Evolutionary conservation across 2,888 invertebrate species (phyloP).

Genomic region (Polyommatus iphigenia): DNA sequence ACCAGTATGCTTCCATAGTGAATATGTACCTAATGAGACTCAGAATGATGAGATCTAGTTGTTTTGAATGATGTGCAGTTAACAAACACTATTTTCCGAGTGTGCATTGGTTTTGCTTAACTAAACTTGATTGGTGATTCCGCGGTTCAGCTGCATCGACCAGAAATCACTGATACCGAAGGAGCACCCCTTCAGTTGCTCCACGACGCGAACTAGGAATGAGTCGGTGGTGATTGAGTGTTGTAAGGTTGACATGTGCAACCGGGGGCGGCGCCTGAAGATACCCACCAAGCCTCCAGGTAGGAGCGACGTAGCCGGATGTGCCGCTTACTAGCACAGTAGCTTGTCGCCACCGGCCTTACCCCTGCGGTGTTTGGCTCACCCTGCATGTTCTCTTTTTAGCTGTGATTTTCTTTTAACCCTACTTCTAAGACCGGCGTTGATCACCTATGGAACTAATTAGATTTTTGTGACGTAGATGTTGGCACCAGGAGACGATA

Average conservation of each 20-base stretch:
- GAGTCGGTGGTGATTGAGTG: constrained; percentile 89
- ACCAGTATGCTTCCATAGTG: constrained; percentile 76
- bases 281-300: constrained; percentile 85
- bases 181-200: constrained; percentile 91
- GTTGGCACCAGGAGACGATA: constrained; percentile 79
- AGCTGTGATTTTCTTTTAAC: constrained; percentile 48
- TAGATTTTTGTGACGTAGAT: constrained; percentile 78
- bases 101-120: constrained; percentile 80
- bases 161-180: constrained; percentile 86
- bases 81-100: constrained; percentile 73
- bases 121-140: constrained; percentile 80
- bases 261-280: constrained; percentile 84
- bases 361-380: constrained; percentile 54
- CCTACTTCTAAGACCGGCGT: constrained; percentile 63
- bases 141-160: constrained; percentile 87
- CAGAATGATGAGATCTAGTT: constrained; percentile 51
- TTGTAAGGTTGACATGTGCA: constrained; percentile 89
- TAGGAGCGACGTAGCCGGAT: constrained; percentile 72
- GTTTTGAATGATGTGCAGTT: constrained; percentile 75
- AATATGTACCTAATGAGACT: constrained; percentile 71
- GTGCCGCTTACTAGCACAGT: constrained; percentile 57
- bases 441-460: constrained; percentile 67
- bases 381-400: constrained; percentile 61
- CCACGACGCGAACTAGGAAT: constrained; percentile 86
- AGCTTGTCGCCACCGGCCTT: constrained; percentile 43